These are phyloP conservation scores for Rhagologus leucostigma DNA, from an alignment of 2,113 vertebrate species.

Conservation along the genomic window DNA sequence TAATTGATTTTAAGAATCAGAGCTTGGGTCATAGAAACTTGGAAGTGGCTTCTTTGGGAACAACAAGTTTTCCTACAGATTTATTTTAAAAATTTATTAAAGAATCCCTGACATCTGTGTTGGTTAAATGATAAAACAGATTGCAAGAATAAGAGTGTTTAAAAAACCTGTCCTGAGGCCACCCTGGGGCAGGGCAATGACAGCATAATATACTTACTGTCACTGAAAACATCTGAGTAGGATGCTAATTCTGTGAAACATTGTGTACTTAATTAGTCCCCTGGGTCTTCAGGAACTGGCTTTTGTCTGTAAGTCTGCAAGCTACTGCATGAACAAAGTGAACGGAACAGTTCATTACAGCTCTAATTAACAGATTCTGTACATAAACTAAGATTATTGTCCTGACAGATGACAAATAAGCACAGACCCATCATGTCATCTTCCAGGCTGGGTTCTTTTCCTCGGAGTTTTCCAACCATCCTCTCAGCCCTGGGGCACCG, in stretches of 20 bases:
- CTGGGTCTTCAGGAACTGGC: constrained; percentile 6
- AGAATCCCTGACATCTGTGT: background rate
- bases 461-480: background rate
- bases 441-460: background rate
- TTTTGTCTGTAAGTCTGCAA: constrained; percentile 31
- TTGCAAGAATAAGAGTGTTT: background rate
- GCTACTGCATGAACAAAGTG: background rate
- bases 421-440: background rate
- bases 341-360: constrained; percentile 19
- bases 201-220: constrained; percentile 21
- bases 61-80: background rate
- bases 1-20: background rate
- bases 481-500: background rate
- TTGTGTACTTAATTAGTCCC: constrained; percentile 53
- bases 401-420: constrained; percentile 36
- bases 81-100: background rate
- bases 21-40: background rate
- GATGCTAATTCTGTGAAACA: constrained; percentile 46
- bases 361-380: constrained; percentile 39
- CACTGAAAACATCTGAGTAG: constrained; percentile 22
- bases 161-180: background rate
- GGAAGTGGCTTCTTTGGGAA: background rate
- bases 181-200: background rate
- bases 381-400: background rate
- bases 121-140: background rate